Evolutionary conservation across 2,888 invertebrate species (phyloP), one percentile per base, ranked within the genome.

Genomic region (Schizotus pectinicornis): DNA sequence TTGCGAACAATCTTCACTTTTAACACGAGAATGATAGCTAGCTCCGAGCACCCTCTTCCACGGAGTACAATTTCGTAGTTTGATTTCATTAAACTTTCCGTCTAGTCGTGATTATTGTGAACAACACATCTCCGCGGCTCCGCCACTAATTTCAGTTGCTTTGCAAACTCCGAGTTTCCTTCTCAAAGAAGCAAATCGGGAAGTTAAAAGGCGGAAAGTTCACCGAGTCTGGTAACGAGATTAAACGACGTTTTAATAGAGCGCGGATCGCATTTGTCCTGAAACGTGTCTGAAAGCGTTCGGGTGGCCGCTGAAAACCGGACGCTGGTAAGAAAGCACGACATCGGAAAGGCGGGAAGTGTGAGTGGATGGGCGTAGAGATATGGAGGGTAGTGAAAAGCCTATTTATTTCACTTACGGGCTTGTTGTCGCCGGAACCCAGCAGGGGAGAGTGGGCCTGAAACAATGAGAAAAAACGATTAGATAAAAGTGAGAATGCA

Each of bases 391-490:
- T 48, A 54, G 47, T 32, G 39, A 52, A 58, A 54, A 51, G 52
- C 51, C 47, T 59, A 50, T 57, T 50, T 59, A 57, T 64, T 63
- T 71, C 71, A 83, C 84, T 84, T 79, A 85, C 85, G 70, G 84
- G 84, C 80, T 83, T 84, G 71, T 84, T 79, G 69, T 85, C 82
- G 63, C 82, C 83, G 63, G 85, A 77, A 38, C 85, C 85, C 70
- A 86, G 82, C 61, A 89, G 82, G 53, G 86, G 87, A 56, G 87
- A 86, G 78, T 89, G 88, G 64, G 88, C 88, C 84, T 90, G 88
- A 67, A 85, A 85, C 81, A 83, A 74, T 72, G 75, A 74, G 74
- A 74, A 75, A 73, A 73, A 72, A 65, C 38, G 22, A 51, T 54
- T 43, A 52, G 38, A 31, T 9, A 7, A 51, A 43, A 34, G 34